Conservation (phyloP, 2,888 invertebrate species). For the Meliscaeva auricollis region DNA sequence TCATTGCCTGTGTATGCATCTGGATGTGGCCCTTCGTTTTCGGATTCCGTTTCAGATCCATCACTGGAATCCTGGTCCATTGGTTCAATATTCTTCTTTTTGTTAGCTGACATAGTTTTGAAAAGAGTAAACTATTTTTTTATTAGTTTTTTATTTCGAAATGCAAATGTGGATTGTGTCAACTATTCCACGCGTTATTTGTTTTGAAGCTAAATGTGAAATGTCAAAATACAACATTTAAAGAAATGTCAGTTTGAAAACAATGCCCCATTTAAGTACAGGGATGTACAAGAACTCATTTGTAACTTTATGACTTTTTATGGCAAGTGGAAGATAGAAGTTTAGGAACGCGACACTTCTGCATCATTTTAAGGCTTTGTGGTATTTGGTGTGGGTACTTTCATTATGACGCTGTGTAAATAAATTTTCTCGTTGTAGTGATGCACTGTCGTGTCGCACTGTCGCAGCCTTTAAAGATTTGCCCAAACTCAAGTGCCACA, state of each 20-base stretch:
- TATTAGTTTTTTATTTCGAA: not conserved
- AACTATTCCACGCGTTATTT: conserved; percentile 24
- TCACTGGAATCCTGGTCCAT: conserved; percentile 83
- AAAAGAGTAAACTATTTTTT: no score
- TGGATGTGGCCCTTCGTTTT: conserved; percentile 84
- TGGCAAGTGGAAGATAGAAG: no score
- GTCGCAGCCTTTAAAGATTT: no score
- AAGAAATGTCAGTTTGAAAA: not conserved
- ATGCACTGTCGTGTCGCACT: no score
- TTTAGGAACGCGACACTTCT: no score
- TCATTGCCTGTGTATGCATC: conserved; percentile 86
- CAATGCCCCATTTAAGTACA: conserved; percentile 26
- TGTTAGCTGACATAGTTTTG: conserved; percentile 68
- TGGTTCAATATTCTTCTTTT: conserved; percentile 59
- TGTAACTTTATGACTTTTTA: no score
- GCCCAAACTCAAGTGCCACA: no score
- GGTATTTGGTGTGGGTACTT: no score
- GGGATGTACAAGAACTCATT: conserved; percentile 12
- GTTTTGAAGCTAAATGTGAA: conserved; percentile 12
- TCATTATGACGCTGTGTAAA: no score
- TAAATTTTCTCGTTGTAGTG: no score
- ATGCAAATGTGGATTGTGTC: not conserved
- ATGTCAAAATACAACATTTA: not conserved
- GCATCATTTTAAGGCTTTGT: no score
- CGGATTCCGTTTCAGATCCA: conserved; percentile 82